Conservation (phyloP, 1,140 invertebrate species). For the Nilaparvata lugens region DNA sequence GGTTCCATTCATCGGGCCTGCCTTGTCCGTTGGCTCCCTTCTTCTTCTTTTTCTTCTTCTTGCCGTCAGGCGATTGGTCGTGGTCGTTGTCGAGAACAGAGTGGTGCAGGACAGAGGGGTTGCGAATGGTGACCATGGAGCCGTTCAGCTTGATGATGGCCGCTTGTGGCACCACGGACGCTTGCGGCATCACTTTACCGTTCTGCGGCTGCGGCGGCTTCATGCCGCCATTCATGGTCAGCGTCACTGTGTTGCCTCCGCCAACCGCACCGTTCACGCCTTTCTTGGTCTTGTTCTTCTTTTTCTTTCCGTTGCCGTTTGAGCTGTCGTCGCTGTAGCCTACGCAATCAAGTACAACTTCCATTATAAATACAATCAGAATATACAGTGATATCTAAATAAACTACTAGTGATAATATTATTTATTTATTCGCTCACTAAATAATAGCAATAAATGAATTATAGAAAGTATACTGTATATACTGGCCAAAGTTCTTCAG, state of each 20-base stretch:
- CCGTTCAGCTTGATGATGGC: constrained; percentile 61
- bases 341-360: no score
- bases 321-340: not conserved
- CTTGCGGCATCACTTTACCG: constrained; percentile 17
- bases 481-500: no score
- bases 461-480: no score
- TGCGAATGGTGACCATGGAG: constrained; percentile 72
- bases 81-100: constrained; percentile 37
- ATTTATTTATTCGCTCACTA: no score
- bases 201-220: constrained; percentile 28
- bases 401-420: no score
- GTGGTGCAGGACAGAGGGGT: constrained; percentile 49
- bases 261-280: not conserved
- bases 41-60: constrained; percentile 43
- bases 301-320: constrained; percentile 23
- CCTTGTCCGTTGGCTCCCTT: constrained; percentile 29
- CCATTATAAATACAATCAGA: no score
- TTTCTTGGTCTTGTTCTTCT: constrained; percentile 26
- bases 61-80: constrained; percentile 21
- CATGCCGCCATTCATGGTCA: constrained; percentile 13
- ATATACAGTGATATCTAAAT: no score
- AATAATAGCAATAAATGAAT: no score
- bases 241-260: not conserved
- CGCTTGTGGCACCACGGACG: constrained; percentile 43
- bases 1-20: constrained; percentile 42